phyloP scores from a whole-genome alignment of 2,113 vertebrate species.

The Gymnorhina tibicen region DNA sequence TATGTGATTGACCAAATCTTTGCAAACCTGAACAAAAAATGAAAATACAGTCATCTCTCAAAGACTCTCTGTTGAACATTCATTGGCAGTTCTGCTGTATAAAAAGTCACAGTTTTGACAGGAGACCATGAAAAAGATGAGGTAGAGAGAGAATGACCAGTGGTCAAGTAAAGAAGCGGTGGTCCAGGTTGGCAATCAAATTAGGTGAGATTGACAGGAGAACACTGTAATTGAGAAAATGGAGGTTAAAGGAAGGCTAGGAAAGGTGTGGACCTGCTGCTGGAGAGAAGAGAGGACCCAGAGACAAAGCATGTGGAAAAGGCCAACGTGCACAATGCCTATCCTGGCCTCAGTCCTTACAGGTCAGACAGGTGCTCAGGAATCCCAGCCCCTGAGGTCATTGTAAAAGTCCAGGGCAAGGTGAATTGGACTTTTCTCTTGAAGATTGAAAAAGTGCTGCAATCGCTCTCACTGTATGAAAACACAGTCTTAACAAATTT shows the following conservation, averaged over 20 bases:
- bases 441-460: not conserved
- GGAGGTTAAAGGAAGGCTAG: not conserved
- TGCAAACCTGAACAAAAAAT: not conserved
- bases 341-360: not conserved
- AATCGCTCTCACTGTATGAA: not conserved
- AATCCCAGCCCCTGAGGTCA: not conserved
- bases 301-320: not conserved
- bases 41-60: not conserved
- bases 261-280: not conserved
- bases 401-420: not conserved
- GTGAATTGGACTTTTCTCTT: not conserved
- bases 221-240: not conserved
- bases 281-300: not conserved
- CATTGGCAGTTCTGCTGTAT: not conserved
- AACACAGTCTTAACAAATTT: not conserved
- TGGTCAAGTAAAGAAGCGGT: not conserved
- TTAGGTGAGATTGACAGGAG: not conserved
- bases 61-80: not conserved
- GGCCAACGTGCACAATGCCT: fast-evolving
- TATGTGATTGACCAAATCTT: not conserved
- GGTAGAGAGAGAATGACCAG: not conserved
- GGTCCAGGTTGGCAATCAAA: not conserved
- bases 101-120: not conserved
- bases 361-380: not conserved
- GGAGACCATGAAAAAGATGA: not conserved